Evolutionary conservation across 1,140 invertebrate genomes (phyloP).

Genomic region (Orchesella cincta): DNA sequence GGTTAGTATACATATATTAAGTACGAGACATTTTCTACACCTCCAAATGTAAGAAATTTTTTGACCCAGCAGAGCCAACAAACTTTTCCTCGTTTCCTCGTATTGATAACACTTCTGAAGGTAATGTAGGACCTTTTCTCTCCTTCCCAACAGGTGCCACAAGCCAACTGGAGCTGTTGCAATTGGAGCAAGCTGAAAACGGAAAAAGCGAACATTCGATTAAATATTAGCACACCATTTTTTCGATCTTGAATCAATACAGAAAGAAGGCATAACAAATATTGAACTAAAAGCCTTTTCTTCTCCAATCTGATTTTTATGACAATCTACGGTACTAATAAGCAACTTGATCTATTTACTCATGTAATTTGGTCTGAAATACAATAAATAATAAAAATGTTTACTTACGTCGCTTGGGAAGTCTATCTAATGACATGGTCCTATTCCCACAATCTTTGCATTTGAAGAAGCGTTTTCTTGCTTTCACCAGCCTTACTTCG

Average conservation of each 20-base stretch:
- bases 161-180: slow-evolving; percentile 43
- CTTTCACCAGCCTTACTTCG: slow-evolving; percentile 72
- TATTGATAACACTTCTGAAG: slow-evolving; percentile 37
- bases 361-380: background rate
- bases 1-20: no score
- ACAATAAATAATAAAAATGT: no score
- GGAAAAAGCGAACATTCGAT: no score
- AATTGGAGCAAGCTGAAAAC: slow-evolving; percentile 44
- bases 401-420: slow-evolving; percentile 65
- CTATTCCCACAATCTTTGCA: slow-evolving; percentile 83
- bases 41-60: slow-evolving; percentile 39
- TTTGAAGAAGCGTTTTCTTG: slow-evolving; percentile 85
- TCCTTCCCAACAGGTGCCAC: slow-evolving; percentile 45
- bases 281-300: no score
- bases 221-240: no score
- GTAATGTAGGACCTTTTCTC: slow-evolving; percentile 37
- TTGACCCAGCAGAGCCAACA: slow-evolving; percentile 41
- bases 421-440: slow-evolving; percentile 72
- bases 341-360: no score
- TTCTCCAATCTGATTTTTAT: no score
- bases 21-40: no score
- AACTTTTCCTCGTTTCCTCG: slow-evolving; percentile 50
- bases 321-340: no score
- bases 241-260: no score
- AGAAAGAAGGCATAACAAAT: no score